Evolutionary conservation across 2,113 vertebrate genomes (phyloP), one percentile per base, ranked within the genome.

Genomic region (Serinus canaria): DNA sequence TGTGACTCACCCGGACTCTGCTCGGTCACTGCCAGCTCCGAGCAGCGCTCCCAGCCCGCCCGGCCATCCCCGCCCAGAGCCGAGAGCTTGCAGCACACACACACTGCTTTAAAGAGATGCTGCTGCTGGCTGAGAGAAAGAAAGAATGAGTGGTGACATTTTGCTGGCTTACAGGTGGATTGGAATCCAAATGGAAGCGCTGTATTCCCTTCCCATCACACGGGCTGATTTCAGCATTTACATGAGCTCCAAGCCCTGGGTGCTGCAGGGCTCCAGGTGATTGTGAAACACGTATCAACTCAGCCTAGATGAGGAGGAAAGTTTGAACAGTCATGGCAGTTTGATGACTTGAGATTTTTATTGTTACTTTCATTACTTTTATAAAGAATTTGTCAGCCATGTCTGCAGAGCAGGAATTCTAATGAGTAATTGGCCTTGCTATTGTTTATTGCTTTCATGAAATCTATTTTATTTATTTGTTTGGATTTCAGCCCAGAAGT

Each of bases 391-490:
- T 92, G 39, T 87, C 92, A 50, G 5, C 89, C 78, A 18, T 15
- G 64, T 87, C 94, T 83, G 74, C 39, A 68, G 76, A 89, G 41
- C 12, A 9, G 43, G 73, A 92, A 76, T 92, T 72, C 77, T 94
- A 95, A 95, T 67, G 83, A 95, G 75, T 35, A 68, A 46, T 70
- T 70, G 13, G 80, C 3, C 0, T 75, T 64, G 64, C 73, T 50
- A 8, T 83, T 91, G 96, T 93, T 96, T 96, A 82, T 94, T 90
- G 66, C 86, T 94, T 92, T 72, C 66, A 64, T 73, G 39, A 90
- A 49, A 62, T 83, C 64, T 78, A 62, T 84, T 95, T 94, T 89
- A 75, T 96, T 94, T 90, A 77, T 97, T 95, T 95, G 67, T 93
- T 96, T 96, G 87, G 94, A 95, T 87, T 89, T 79, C 82, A 76